Percentiles rank a stretch among this genome's conserved stretches.
Evolutionary conservation across 2,888 invertebrate species (phyloP).

Genomic region (Heliconius hortense): DNA sequence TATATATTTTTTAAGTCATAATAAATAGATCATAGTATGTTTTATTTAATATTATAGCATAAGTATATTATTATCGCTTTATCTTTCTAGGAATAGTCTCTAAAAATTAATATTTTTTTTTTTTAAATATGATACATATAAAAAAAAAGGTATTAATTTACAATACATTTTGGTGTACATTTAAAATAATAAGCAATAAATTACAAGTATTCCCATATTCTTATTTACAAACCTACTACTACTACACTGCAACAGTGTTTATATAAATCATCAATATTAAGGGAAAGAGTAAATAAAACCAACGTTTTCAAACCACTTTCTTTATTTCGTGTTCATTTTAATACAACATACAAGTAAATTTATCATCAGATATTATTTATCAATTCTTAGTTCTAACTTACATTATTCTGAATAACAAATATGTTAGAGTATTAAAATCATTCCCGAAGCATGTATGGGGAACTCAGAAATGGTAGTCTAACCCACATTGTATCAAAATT

Average conservation of each 20-base stretch:
- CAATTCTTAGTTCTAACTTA: slow-evolving; percentile 80
- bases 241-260: not conserved
- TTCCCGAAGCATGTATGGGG: slow-evolving; percentile 43
- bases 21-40: too few relatives aligned
- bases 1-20: too few relatives aligned
- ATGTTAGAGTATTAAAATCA: slow-evolving; percentile 55
- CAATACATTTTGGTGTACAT: too few relatives aligned
- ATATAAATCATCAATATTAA: not conserved
- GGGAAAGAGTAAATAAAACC: slow-evolving; percentile 59
- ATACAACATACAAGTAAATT: slow-evolving; percentile 83
- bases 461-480: slow-evolving; percentile 51
- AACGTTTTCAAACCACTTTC: slow-evolving; percentile 79
- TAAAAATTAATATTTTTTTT: too few relatives aligned
- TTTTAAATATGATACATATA: too few relatives aligned
- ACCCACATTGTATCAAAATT: slow-evolving; percentile 56
- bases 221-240: not conserved
- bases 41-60: too few relatives aligned
- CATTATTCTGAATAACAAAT: slow-evolving; percentile 79
- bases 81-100: too few relatives aligned
- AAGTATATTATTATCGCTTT: too few relatives aligned
- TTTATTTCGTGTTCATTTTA: slow-evolving; percentile 82
- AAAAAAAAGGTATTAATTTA: too few relatives aligned
- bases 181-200: too few relatives aligned
- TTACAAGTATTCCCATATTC: too few relatives aligned
- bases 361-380: slow-evolving; percentile 82